Evolutionary conservation across 2,888 invertebrate genomes (phyloP).

Genomic region (Brachyptera risi): DNA sequence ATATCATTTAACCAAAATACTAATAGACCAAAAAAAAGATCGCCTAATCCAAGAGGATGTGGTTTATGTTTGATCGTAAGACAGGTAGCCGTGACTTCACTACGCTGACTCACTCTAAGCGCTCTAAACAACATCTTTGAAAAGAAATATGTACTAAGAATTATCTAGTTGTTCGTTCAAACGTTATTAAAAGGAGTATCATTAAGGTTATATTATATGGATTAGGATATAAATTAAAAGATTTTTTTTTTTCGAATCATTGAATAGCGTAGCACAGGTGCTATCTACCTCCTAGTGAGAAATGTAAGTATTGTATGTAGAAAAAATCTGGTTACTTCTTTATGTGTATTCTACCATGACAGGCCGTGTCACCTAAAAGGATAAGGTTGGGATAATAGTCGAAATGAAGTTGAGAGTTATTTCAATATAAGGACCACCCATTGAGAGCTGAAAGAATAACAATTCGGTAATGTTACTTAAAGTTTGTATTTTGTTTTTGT

Average conservation of each 20-base stretch:
- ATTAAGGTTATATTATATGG: slow-evolving; percentile 32
- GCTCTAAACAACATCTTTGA: no score
- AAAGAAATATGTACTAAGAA: neutral
- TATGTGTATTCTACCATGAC: slow-evolving; percentile 19
- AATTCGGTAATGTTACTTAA: neutral
- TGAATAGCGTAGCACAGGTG: slow-evolving; percentile 26
- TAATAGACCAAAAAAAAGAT: no score
- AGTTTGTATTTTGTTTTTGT: neutral
- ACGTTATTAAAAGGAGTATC: slow-evolving; percentile 32
- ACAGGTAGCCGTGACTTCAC: neutral
- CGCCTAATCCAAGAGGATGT: neutral
- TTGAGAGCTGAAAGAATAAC: neutral
- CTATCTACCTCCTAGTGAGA: slow-evolving; percentile 21
- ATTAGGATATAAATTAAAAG: slow-evolving; percentile 30
- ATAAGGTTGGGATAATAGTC: neutral
- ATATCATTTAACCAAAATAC: neutral
- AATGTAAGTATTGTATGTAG: slow-evolving; percentile 21
- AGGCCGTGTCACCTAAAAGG: slow-evolving; percentile 7
- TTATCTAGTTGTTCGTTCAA: slow-evolving; percentile 21
- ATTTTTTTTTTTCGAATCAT: slow-evolving; percentile 21
- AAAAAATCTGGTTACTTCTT: slow-evolving; percentile 13
- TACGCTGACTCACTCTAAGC: neutral
- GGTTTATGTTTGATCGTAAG: neutral
- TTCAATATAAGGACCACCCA: slow-evolving; percentile 23
- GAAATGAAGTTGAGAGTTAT: slow-evolving; percentile 24